These are phyloP conservation scores for Ochlodes sylvanus DNA, from an alignment of 2,888 invertebrate species.

Conservation along the genomic window DNA sequence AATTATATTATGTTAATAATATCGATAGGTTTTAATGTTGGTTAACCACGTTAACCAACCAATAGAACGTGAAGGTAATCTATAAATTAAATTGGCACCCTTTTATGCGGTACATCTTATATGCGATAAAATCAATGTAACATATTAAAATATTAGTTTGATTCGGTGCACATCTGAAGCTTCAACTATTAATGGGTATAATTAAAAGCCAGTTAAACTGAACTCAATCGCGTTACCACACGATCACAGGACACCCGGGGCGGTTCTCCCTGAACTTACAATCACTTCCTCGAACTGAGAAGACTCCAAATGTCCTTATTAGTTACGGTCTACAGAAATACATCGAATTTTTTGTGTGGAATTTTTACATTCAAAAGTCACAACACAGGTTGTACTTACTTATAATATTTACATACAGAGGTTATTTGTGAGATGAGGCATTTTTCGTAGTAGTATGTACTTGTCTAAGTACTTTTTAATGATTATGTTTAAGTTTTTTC, in stretches of 20 bases:
- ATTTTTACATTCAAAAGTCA: background rate
- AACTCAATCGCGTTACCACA: background rate
- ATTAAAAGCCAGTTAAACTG: background rate
- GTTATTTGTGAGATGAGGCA: too few species aligned
- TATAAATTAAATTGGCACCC: too few species aligned
- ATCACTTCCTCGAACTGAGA: conserved; percentile 62
- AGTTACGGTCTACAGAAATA: conserved; percentile 20
- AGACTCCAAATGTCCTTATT: conserved; percentile 44
- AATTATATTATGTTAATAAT: background rate
- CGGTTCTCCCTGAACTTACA: conserved; percentile 65
- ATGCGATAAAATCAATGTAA: background rate
- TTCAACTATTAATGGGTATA: background rate
- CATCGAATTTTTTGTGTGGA: conserved; percentile 7
- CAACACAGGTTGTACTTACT: too few species aligned
- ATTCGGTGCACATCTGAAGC: conserved; percentile 5
- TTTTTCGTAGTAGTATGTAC: too few species aligned
- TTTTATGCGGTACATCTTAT: background rate
- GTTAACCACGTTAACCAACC: too few species aligned
- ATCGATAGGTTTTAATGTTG: too few species aligned
- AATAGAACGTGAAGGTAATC: too few species aligned
- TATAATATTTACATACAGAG: too few species aligned
- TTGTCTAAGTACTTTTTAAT: too few species aligned
- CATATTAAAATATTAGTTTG: background rate
- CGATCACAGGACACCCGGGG: conserved; percentile 9
- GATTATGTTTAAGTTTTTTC: too few species aligned